These are phyloP conservation scores for Brachionus manjavacas DNA, from an alignment of 1,140 invertebrate genomes.

Conservation along the genomic window DNA sequence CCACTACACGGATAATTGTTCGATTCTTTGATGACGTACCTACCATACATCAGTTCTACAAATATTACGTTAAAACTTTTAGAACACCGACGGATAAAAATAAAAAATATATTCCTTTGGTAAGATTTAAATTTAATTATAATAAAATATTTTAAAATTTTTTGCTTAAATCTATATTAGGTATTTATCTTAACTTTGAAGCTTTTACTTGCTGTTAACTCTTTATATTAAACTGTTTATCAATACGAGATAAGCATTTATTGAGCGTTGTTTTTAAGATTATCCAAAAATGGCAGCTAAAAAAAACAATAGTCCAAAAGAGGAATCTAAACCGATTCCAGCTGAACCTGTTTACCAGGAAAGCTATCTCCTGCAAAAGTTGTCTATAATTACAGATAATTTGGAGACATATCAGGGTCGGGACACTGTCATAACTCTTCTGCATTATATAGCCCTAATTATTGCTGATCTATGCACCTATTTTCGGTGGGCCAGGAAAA, in stretches of 20 bases:
- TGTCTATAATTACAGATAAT: constrained; percentile 33
- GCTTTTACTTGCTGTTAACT: neutral
- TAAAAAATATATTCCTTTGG: neutral
- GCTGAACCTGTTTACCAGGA: neutral
- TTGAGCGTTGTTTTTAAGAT: neutral
- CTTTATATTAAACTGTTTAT: neutral
- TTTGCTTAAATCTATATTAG: neutral
- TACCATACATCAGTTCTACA: neutral
- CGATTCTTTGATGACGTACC: constrained; percentile 29
- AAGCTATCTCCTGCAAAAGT: neutral
- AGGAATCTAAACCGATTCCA: neutral
- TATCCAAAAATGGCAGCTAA: neutral
- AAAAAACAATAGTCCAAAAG: neutral
- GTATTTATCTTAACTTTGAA: neutral
- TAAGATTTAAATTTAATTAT: neutral
- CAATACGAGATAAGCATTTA: neutral
- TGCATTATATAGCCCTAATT: constrained; percentile 33
- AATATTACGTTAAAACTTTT: neutral
- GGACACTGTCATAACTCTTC: constrained; percentile 32
- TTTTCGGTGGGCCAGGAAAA: constrained; percentile 6
- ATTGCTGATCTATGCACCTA: constrained; percentile 17
- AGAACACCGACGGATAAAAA: neutral
- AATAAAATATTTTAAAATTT: neutral
- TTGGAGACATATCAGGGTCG: constrained; percentile 39
- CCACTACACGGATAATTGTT: neutral